Base-by-base conservation (phyloP, 2,113 vertebrate genomes). In the Nerophis ophidion region DNA sequence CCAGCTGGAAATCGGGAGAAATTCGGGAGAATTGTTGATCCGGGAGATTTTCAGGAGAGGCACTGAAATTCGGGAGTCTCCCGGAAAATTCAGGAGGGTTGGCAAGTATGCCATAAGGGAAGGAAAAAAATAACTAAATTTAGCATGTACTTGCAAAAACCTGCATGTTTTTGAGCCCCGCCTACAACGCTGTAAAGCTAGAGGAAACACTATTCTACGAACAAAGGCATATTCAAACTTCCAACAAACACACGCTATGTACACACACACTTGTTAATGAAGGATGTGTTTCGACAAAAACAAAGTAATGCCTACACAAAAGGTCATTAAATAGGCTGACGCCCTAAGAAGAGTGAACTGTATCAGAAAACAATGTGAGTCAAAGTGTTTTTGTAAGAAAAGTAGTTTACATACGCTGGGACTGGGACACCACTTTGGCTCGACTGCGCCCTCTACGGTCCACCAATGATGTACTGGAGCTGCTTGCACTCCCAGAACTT, bases 381-480 rank as follows among this genome's bases (percentile, higher is more conserved):
- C 8, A 8, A 9, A 38, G 64, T 61, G 53, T 47, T 44, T 26
- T 44, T 11, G 12, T 12, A 11, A 44, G 10, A 44, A 44, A 44
- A 12, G 11, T 44, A 44, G 16, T 50, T 12, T 65, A 86, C 97
- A 90, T 94, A 99, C 97, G 97, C 87, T 99, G 97, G 44, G 97
- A 99, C 81, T 99, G 97, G 9, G 97, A 99, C 38, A 97, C 94
- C 4, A 94, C 93, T 92, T 99, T 99, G 68, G 96, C 95, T n/a
- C 96, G 90, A 76, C 93, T 99, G 42, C 97, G 93, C 60, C 97
- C 97, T 60, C 97, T 92, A 50, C 84, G 97, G 60, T 99, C 97
- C 5, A 92, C 89, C 63, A 93, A 89, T 0, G 91, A 88, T 0
- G 92, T 76, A 70, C 87, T 90, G 52, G 91, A 81, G 0, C 90